Evolutionary conservation across 2,797 vertebrate genomes (phyloP).

Genomic region (Buceros bicornis): DNA sequence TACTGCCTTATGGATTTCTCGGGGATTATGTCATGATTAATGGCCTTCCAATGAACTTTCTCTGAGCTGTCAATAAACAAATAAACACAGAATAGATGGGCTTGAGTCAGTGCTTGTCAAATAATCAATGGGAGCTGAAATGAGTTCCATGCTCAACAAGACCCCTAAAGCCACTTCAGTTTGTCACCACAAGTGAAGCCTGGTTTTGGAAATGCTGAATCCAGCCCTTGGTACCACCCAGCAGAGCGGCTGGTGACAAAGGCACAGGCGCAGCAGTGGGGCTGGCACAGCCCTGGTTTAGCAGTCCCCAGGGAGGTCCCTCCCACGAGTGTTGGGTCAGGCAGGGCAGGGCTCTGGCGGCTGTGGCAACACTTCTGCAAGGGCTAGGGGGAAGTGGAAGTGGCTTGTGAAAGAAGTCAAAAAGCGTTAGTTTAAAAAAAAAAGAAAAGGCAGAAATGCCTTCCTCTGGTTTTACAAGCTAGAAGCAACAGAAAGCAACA

Average conservation of each 20-base stretch:
- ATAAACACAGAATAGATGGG: not conserved
- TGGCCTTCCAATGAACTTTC: not conserved
- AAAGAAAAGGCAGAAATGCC: not conserved
- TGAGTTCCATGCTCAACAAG: not conserved
- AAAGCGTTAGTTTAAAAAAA: not conserved
- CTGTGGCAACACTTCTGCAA: not conserved
- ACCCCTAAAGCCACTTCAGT: not conserved
- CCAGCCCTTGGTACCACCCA: not conserved
- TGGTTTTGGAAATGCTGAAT: fast-evolving
- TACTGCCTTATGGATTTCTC: not conserved
- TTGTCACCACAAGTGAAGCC: not conserved
- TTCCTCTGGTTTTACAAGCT: not conserved
- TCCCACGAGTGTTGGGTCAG: fast-evolving
- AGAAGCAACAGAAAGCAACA: not conserved
- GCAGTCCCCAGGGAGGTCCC: fast-evolving
- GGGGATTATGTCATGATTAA: not conserved
- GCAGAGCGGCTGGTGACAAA: fast-evolving
- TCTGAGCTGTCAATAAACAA: not conserved
- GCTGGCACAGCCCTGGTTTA: not conserved
- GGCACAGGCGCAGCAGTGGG: fast-evolving
- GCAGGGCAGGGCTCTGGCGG: not conserved
- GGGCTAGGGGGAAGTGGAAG: slow-evolving; percentile 21
- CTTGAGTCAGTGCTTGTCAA: not conserved
- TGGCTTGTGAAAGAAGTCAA: not conserved
- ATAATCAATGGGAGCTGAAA: not conserved